Evolutionary conservation across 2,797 vertebrate species (phyloP), one percentile per base, ranked within the genome.

Genomic region (Otus scops): DNA sequence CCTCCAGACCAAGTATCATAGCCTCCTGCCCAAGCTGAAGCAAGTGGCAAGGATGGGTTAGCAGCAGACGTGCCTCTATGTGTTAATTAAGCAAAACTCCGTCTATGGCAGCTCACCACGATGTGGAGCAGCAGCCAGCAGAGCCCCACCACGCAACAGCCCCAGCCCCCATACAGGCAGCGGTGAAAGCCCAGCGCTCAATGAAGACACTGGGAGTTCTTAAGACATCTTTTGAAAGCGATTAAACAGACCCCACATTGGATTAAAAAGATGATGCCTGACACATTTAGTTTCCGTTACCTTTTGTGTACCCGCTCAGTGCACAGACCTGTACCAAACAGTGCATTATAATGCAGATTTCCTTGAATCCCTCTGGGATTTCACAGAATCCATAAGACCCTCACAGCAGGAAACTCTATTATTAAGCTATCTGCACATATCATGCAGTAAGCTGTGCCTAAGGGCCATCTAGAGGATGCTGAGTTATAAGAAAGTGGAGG

Each of bases 241-340:
- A 97, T 97, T 97, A 97, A 97, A 93, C 94, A 96, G 97, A 70
- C 79, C 94, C 96, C 97, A 94, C 97, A 2, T 92, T 95, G 96
- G 96, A 96, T 97, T 97, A 97, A 96, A 91, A 95, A 95, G 93
- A 97, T 69, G 97, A 97, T 95, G 97, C 97, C 97, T 97, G 97
- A 97, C 97, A 97, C 97, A 92, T 97, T 97, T 91, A 86, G 96
- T 97, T 97, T 96, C 97, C 96, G 75, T 97, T 97, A 97, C 96
- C 96, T 95, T 97, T 97, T 97, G 95, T 97, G 92, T 24, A 41
- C 83, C 85, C 15, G 74, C 93, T 94, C 76, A 30, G 94, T 8
- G 82, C 93, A 38, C 94, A 93, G 96, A 95, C 92, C 97, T 96
- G 97, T 16, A 57, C 95, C 96, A 96, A 97, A 95, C 96, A 96